A percentile compares a stretch with the other conserved stretches of the same genome.
Evolutionary conservation across 1,140 invertebrate species (phyloP).

Genomic region (Choristoneura fumiferana): DNA sequence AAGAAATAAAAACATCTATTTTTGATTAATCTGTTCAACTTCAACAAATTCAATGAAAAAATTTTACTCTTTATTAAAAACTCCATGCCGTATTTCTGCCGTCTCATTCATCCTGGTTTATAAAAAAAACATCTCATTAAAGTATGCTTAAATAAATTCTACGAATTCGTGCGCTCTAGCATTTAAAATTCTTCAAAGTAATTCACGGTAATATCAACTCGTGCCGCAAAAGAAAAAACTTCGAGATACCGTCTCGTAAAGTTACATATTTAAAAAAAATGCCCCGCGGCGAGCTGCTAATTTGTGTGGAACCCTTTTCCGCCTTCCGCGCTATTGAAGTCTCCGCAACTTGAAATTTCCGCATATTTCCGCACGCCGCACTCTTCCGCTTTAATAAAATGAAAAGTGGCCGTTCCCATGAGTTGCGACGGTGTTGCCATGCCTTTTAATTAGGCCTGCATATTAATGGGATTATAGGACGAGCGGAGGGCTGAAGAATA

Average conservation of each 20-base stretch:
- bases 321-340: slow-evolving; percentile 11
- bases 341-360: slow-evolving; percentile 1
- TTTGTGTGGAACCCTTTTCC: neutral
- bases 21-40: too few species aligned
- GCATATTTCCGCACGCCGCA: neutral
- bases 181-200: neutral
- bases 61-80: too few species aligned
- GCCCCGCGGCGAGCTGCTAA: slow-evolving; percentile 7
- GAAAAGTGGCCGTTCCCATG: neutral
- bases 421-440: slow-evolving; percentile 17
- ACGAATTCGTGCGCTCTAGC: too few species aligned
- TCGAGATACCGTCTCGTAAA: neutral
- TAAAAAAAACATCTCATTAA: too few species aligned
- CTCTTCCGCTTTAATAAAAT: neutral
- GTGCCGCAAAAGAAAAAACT: neutral
- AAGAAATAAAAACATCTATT: too few species aligned
- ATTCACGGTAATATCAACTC: slow-evolving; percentile 1
- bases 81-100: too few species aligned
- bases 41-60: too few species aligned
- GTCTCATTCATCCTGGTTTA: too few species aligned
- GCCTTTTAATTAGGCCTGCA: slow-evolving; percentile 36
- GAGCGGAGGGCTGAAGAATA: slow-evolving; percentile 11
- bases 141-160: too few species aligned
- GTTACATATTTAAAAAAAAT: slow-evolving; percentile 6
- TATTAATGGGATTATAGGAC: slow-evolving; percentile 26